phyloP scores from a whole-genome alignment of 2,888 invertebrate species.

The Antitype chi region DNA sequence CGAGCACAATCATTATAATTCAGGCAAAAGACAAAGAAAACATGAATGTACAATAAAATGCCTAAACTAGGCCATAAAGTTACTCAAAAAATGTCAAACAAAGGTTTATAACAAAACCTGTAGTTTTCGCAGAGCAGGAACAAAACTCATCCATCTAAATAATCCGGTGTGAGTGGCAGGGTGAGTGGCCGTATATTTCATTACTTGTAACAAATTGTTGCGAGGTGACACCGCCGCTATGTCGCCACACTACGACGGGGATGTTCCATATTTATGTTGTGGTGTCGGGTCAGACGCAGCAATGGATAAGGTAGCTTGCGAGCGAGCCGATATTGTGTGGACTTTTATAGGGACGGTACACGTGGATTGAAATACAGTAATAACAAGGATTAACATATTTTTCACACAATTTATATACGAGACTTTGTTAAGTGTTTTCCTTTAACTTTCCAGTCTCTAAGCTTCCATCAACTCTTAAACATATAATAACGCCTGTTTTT shows the following conservation, averaged over 20 bases:
- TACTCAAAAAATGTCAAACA: neutral
- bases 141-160: conserved; percentile 40
- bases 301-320: conserved; percentile 13
- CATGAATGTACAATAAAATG: neutral
- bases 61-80: neutral
- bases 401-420: neutral
- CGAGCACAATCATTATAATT: neutral
- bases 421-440: neutral
- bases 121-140: conserved; percentile 15
- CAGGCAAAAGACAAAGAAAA: conserved; percentile 1
- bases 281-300: conserved; percentile 22
- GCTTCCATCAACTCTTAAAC: neutral
- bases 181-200: conserved; percentile 32
- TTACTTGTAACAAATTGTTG: conserved; percentile 31
- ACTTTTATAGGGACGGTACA: neutral
- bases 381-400: neutral
- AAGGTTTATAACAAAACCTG: conserved; percentile 5
- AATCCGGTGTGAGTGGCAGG: conserved; percentile 35
- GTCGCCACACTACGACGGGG: neutral
- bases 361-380: conserved; percentile 3
- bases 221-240: neutral
- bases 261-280: conserved; percentile 25
- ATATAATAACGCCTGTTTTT: neutral
- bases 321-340: neutral
- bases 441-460: neutral